phyloP scores from a whole-genome alignment of 2,888 invertebrate species.

The Cephus spinipes region DNA sequence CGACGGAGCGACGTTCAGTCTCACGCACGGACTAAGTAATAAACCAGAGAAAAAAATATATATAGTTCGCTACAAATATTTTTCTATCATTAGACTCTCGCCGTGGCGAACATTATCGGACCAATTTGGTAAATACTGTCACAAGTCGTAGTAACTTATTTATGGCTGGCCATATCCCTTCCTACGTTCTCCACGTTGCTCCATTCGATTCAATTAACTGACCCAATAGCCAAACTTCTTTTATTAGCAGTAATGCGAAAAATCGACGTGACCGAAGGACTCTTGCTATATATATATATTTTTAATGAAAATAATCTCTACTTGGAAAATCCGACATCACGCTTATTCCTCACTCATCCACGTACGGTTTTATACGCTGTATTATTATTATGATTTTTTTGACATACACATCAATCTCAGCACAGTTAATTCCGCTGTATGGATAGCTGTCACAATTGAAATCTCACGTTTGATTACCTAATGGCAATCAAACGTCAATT shows the following conservation, averaged over 20 bases:
- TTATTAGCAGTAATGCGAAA: neutral
- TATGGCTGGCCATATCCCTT: slow-evolving; percentile 44
- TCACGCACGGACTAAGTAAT: neutral
- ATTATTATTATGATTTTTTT: neutral
- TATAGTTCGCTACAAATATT: neutral
- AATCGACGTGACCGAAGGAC: neutral
- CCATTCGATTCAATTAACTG: slow-evolving; percentile 43
- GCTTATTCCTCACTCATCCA: neutral
- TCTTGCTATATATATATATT: neutral
- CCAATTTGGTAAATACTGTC: slow-evolving; percentile 41
- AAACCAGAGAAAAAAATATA: neutral
- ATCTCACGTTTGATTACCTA: neutral
- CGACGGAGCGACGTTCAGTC: neutral
- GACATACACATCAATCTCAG: neutral
- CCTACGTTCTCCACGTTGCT: slow-evolving; percentile 5
- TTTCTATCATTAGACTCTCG: neutral
- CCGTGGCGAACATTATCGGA: slow-evolving; percentile 31
- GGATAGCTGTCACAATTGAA: neutral
- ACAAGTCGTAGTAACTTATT: slow-evolving; percentile 42
- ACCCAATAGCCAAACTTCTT: slow-evolving; percentile 6
- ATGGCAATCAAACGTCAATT: neutral
- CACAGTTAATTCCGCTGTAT: neutral
- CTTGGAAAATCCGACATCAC: neutral
- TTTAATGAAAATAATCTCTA: neutral
- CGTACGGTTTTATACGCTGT: neutral